Evolutionary conservation across 2,888 invertebrate genomes (phyloP).

Genomic region (Scaptomyza parva): DNA sequence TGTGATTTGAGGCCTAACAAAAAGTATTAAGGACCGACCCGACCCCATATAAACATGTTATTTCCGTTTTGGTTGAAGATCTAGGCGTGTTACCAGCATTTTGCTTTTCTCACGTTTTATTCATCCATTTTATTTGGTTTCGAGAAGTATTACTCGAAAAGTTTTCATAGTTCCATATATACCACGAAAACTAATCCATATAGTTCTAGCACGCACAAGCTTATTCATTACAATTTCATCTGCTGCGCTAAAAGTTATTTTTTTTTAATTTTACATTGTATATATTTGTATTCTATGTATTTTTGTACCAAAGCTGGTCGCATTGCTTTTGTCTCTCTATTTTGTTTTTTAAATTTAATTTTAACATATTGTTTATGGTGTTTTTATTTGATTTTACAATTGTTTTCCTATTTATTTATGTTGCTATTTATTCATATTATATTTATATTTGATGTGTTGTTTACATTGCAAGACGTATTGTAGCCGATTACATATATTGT

Average conservation of each 20-base stretch:
- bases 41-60: slow-evolving; percentile 7
- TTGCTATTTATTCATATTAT: slow-evolving; percentile 56
- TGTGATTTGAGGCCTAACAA: slow-evolving; percentile 35
- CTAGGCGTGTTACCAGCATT: slow-evolving; percentile 10
- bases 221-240: slow-evolving; percentile 31
- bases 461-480: slow-evolving; percentile 57
- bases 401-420: slow-evolving; percentile 29
- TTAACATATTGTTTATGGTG: slow-evolving; percentile 27
- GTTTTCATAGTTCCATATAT: slow-evolving; percentile 16
- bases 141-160: slow-evolving; percentile 12
- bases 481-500: slow-evolving; percentile 63
- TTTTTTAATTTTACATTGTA: slow-evolving; percentile 4
- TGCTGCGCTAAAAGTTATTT: slow-evolving; percentile 32
- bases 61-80: slow-evolving; percentile 16
- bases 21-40: slow-evolving; percentile 40
- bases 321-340: slow-evolving; percentile 31
- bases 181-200: slow-evolving; percentile 7
- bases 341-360: slow-evolving; percentile 40
- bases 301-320: slow-evolving; percentile 33
- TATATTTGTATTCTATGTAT: slow-evolving; percentile 17
- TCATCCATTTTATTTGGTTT: slow-evolving; percentile 46
- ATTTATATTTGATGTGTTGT: slow-evolving; percentile 33
- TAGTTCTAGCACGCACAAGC: slow-evolving; percentile 35
- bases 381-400: slow-evolving; percentile 28
- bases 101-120: slow-evolving; percentile 23